Base-by-base conservation (phyloP, 2,797 vertebrate genomes). In the Rhynchonycteris naso region DNA sequence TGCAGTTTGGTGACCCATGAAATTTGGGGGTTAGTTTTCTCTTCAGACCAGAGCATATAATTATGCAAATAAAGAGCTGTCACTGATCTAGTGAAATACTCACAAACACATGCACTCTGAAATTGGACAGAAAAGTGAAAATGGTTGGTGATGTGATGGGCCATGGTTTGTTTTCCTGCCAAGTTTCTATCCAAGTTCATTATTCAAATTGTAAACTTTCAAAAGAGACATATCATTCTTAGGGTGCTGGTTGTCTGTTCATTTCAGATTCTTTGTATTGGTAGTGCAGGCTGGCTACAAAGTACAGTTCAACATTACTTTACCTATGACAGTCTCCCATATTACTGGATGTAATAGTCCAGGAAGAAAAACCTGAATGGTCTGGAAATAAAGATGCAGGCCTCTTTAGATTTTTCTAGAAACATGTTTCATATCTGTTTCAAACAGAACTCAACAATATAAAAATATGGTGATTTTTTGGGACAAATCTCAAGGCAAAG, bases 1-100 rank as follows among this genome's bases (percentile, higher is more conserved):
- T 99, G 99, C 99, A 98, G 99, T 98, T 98, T 99, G 98, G 98
- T 99, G 99, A 99, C 99, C 99, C 99, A 99, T 99, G 99, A 99
- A 99, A 99, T 99, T 99, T 99, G 98, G 98, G 98, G 99, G 99
- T 99, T 99, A 99, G 99, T 99, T 99, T 99, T 99, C 99, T 99
- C 99, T 99, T 99, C 99, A 99, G 99, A 99, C 99, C 99, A 98
- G 99, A 99, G 99, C 99, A 99, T 99, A 99, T 99, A 99, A 99
- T 99, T 99, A 99, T 99, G 99, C 99, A 99, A 99, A 99, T 99
- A 99, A 98, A 99, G 99, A 99, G 99, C 99, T 99, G 99, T 99
- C 99, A 99, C 99, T 99, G 99, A 99, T 99, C 99, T 99, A 98
- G 99, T 98, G 98, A 99, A 99, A 99, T 98, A 98, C 98, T 98